These are phyloP conservation scores for Sebastes vulpes DNA, from an alignment of 2,797 vertebrate species.

Conservation along the genomic window DNA sequence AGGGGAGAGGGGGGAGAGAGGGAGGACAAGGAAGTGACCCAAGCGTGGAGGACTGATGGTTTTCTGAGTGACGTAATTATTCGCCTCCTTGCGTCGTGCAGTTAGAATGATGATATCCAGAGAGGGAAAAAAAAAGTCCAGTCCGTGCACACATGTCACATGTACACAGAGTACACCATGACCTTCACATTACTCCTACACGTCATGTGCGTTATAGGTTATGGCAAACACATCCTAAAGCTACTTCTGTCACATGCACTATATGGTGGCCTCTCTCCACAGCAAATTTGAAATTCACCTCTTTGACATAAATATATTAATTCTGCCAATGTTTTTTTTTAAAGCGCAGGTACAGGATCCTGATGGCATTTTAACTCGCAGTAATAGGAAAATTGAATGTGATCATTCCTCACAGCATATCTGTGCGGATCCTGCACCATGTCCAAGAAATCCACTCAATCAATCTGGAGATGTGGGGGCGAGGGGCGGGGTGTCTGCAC, in stretches of 20 bases:
- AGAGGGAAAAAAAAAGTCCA: constrained; percentile 27
- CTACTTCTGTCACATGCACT: constrained; percentile 21
- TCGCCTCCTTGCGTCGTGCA: constrained; percentile 72
- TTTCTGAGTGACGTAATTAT: constrained; percentile 84
- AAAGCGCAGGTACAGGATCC: constrained; percentile 27
- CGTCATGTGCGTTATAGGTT: constrained; percentile 70
- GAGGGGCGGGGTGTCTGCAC: constrained; percentile 73
- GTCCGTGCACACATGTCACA: constrained; percentile 56
- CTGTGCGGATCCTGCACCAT: constrained; percentile 70
- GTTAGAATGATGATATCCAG: constrained; percentile 80
- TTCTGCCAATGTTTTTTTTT: constrained; percentile 26
- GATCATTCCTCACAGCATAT: constrained; percentile 61
- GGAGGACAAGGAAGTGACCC: constrained; percentile 69
- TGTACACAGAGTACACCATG: constrained; percentile 61
- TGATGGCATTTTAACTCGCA: constrained; percentile 54
- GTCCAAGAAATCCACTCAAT: constrained; percentile 81
- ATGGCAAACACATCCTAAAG: constrained; percentile 60
- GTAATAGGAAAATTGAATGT: constrained; percentile 66
- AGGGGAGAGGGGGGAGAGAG: not conserved
- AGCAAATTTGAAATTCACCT: constrained; percentile 35
- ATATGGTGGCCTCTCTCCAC: constrained; percentile 1
- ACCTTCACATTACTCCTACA: constrained; percentile 76
- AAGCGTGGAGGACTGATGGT: constrained; percentile 81
- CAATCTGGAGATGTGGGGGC: constrained; percentile 72
- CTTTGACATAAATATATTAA: constrained; percentile 51